Base-by-base conservation (phyloP, 1,140 invertebrate genomes). In the Drosophila athabasca region DNA sequence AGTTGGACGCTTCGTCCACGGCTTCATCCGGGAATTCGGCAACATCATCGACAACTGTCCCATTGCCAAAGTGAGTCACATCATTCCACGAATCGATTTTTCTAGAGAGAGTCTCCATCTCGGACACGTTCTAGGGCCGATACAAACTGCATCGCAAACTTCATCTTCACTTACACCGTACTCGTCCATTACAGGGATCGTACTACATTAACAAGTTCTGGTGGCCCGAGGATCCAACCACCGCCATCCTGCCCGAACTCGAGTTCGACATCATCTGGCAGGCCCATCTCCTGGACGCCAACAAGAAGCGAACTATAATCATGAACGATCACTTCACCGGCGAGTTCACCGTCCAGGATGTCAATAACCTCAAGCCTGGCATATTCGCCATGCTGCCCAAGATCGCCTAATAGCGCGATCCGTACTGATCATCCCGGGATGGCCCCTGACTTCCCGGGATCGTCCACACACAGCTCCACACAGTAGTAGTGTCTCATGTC, bases 201-300 rank as follows among this genome's bases (percentile, higher is more conserved):
- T 91, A 91, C 69, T 85, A 57, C 41, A 69, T 90, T 43, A 90
- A 91, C 62, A 90, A 88, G 41, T 89, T 91, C 71, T 91, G 90
- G 90, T 82, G 81, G 79, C 90, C 90, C 0, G 90, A 91, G 57
- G 90, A 91, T 62, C 61, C 87, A 44, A 74, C 90, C 6, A 76
- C 79, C 3, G 73, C 87, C n/a, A 90, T 79, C 1, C 62, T 90
- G 43, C 90, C 90, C 0, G 90, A 91, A 29, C 26, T 90, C 17
- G 83, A 91, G 41, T 91, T 91, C 45, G 85, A 91, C 1, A 69
- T 91, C 15, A 53, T 61, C 19, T 85, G 87, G 74, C 49, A 68
- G 15, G 85, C 80, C 9, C 51, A 54, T 24, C 66, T 49, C n/a
- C 13, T 91, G 39, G 90, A 91, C 62, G 72, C 85, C 19, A 64